A percentile compares a stretch with the other conserved stretches of the same genome.
These are phyloP conservation scores for Hydropsyche tenuis DNA, from an alignment of 1,140 invertebrate genomes.

Conservation along the genomic window DNA sequence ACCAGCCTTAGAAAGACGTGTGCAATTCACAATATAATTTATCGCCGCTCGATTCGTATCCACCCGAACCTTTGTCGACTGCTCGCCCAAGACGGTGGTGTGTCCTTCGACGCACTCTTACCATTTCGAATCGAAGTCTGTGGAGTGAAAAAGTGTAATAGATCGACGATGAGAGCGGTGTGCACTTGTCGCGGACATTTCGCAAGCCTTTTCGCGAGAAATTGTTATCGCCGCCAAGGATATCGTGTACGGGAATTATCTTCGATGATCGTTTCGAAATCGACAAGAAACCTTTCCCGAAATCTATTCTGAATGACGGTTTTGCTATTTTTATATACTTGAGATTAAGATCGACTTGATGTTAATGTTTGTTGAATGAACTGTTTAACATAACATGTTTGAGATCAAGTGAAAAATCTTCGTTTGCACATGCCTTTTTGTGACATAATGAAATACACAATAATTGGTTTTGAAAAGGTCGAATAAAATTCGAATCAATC, in stretches of 20 bases:
- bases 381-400: background rate
- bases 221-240: constrained; percentile 16
- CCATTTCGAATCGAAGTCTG: background rate
- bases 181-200: background rate
- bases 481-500: no score
- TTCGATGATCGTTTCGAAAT: background rate
- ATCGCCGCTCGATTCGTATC: no score
- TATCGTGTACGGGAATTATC: background rate
- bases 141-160: background rate
- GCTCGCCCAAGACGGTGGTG: background rate
- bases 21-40: no score
- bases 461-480: no score
- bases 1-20: no score
- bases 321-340: background rate
- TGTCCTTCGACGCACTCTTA: no score
- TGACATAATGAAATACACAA: no score
- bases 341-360: background rate
- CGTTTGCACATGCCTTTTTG: no score
- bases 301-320: background rate
- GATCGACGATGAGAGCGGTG: no score
- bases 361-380: constrained; percentile 2
- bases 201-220: background rate
- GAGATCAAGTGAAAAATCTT: background rate
- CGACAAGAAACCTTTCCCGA: background rate
- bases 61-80: no score